phyloP scores from a whole-genome alignment of 2,797 vertebrate species.

The Falco biarmicus region DNA sequence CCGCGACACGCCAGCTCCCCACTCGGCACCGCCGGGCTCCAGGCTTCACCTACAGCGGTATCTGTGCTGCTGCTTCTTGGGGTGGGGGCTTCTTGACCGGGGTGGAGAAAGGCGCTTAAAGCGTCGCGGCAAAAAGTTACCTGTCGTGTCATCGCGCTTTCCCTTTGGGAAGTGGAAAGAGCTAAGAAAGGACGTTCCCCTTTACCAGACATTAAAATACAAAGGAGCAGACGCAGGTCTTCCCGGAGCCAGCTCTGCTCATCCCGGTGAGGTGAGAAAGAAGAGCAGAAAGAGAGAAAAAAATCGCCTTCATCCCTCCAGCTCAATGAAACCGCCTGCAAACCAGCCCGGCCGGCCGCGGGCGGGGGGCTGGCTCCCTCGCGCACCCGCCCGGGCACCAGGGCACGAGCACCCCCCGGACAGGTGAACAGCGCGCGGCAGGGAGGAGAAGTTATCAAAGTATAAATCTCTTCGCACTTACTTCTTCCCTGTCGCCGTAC shows the following conservation, averaged over 20 bases:
- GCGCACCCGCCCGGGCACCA: neutral
- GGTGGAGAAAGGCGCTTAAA: neutral
- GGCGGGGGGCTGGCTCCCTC: neutral
- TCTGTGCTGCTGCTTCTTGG: neutral
- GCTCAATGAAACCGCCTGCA: neutral
- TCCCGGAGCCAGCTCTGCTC: neutral
- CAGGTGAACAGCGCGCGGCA: constrained; percentile 15
- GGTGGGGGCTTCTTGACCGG: neutral
- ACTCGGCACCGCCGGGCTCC: neutral
- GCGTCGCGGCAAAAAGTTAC: constrained; percentile 15
- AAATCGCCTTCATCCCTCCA: neutral
- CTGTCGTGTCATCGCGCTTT: neutral
- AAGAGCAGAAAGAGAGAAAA: neutral
- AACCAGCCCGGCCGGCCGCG: neutral
- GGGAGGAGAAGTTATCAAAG: constrained; percentile 30
- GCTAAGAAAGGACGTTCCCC: neutral
- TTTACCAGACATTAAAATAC: neutral
- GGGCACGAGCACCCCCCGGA: neutral
- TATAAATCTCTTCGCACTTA: constrained; percentile 83
- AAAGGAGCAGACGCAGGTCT: neutral
- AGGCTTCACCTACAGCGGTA: neutral
- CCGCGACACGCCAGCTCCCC: neutral
- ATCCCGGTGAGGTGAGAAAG: neutral
- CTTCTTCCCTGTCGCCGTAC: constrained; percentile 94
- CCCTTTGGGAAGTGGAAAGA: neutral